These are phyloP conservation scores for Drosophila affinis DNA, from an alignment of 2,888 invertebrate genomes.

Conservation along the genomic window DNA sequence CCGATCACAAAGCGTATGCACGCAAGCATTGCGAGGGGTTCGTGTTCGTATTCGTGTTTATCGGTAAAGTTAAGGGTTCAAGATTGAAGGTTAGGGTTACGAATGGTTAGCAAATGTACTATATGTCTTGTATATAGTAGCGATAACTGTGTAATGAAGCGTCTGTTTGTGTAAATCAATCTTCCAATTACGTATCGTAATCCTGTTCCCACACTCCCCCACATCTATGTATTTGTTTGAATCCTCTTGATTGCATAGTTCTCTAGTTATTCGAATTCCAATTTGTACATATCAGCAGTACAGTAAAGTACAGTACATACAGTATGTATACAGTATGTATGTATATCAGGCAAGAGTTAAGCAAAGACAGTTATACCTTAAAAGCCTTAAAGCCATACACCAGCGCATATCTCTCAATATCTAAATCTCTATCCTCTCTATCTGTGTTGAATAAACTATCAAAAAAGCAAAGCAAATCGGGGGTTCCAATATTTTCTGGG, in stretches of 20 bases:
- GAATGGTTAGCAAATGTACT: slow-evolving; percentile 28
- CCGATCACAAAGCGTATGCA: slow-evolving; percentile 42
- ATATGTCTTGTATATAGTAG: slow-evolving; percentile 52
- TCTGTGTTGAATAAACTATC: slow-evolving; percentile 71
- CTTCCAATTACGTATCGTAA: slow-evolving; percentile 13
- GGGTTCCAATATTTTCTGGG: slow-evolving; percentile 42
- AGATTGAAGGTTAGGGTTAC: slow-evolving; percentile 10
- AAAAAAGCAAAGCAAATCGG: slow-evolving; percentile 50
- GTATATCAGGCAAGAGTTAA: slow-evolving; percentile 23
- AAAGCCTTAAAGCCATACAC: slow-evolving; percentile 19
- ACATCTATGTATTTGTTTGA: slow-evolving; percentile 20
- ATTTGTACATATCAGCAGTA: slow-evolving; percentile 68
- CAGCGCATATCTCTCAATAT: slow-evolving; percentile 33
- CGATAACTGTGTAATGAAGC: slow-evolving; percentile 32
- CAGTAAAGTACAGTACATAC: slow-evolving; percentile 18
- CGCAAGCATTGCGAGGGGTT: slow-evolving; percentile 45
- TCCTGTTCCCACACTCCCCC: slow-evolving; percentile 17
- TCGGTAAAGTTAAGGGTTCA: slow-evolving; percentile 13
- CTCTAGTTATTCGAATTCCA: slow-evolving; percentile 45
- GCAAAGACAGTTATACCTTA: slow-evolving; percentile 5
- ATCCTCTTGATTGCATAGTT: slow-evolving; percentile 43
- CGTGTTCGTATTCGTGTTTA: neutral
- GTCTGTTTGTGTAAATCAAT: slow-evolving; percentile 58
- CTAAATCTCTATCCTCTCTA: slow-evolving; percentile 51
- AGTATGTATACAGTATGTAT: slow-evolving; percentile 53